Conservation (phyloP, 2,797 vertebrate species). For the Ctenopoma multispine region DNA sequence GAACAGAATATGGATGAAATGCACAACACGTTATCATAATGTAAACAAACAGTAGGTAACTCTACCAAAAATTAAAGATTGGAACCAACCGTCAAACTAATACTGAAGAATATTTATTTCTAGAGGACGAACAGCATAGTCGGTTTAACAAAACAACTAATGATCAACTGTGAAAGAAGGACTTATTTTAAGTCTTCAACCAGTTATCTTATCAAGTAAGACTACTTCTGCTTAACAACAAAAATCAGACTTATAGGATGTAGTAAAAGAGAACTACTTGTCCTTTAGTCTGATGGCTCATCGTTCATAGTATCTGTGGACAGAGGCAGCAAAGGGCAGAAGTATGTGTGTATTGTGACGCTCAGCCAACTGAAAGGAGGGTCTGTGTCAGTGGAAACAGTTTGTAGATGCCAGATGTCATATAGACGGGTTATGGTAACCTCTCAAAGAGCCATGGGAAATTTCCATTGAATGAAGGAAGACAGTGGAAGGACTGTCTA, state of each 20-base stretch:
- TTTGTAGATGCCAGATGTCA: conserved; percentile 71
- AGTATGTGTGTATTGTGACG: conserved; percentile 45
- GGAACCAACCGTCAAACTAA: no score
- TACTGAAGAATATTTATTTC: no score
- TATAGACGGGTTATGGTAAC: conserved; percentile 73
- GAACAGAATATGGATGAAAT: not conserved
- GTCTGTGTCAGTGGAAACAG: conserved; percentile 64
- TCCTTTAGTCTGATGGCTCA: no score
- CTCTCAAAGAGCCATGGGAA: conserved; percentile 72
- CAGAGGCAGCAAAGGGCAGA: conserved; percentile 32
- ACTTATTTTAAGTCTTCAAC: not conserved
- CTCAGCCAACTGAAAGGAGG: conserved; percentile 40
- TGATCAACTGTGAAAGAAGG: not conserved
- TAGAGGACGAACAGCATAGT: no score
- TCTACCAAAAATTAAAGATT: no score
- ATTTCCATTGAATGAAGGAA: conserved; percentile 45
- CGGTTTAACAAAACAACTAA: no score
- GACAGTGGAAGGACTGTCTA: conserved; percentile 64
- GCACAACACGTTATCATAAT: no score
- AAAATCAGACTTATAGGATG: not conserved
- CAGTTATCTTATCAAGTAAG: not conserved
- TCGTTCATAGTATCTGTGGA: conserved; percentile 26
- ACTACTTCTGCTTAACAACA: not conserved
- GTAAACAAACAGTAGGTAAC: no score
- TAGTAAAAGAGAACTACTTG: not conserved